These are phyloP conservation scores for Oreortyx pictus DNA, from an alignment of 2,797 vertebrate species.

Conservation along the genomic window DNA sequence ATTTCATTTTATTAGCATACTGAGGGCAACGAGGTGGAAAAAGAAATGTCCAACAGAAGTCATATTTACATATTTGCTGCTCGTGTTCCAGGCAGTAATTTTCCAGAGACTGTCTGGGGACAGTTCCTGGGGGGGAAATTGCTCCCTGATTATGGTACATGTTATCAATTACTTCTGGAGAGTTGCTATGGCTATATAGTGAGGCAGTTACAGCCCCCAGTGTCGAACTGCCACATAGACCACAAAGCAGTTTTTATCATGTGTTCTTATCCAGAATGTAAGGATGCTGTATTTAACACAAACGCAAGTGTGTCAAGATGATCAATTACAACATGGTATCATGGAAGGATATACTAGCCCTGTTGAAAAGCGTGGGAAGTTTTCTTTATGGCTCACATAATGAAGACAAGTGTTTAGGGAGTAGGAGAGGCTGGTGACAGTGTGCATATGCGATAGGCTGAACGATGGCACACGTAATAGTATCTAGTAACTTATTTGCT, in stretches of 20 bases:
- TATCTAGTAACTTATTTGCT: background rate
- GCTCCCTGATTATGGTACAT: background rate
- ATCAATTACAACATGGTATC: rapidly evolving
- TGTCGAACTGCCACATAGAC: background rate
- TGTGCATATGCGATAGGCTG: background rate
- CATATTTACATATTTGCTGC: background rate
- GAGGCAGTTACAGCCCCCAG: background rate
- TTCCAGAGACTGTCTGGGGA: background rate
- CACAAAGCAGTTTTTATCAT: background rate
- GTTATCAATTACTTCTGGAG: background rate
- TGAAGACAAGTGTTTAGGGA: background rate
- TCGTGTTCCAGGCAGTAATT: constrained; percentile 19
- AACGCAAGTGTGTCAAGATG: background rate
- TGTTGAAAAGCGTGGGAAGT: background rate
- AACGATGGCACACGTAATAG: background rate
- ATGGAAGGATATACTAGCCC: background rate
- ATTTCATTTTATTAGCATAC: background rate
- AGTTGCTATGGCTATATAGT: background rate
- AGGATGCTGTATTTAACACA: background rate
- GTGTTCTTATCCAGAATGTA: background rate
- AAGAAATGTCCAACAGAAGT: background rate
- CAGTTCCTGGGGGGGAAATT: background rate
- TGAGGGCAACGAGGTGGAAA: background rate
- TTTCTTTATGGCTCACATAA: background rate
- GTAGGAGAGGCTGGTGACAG: background rate